phyloP scores from a whole-genome alignment of 2,888 invertebrate species.

The Elegia similella region DNA sequence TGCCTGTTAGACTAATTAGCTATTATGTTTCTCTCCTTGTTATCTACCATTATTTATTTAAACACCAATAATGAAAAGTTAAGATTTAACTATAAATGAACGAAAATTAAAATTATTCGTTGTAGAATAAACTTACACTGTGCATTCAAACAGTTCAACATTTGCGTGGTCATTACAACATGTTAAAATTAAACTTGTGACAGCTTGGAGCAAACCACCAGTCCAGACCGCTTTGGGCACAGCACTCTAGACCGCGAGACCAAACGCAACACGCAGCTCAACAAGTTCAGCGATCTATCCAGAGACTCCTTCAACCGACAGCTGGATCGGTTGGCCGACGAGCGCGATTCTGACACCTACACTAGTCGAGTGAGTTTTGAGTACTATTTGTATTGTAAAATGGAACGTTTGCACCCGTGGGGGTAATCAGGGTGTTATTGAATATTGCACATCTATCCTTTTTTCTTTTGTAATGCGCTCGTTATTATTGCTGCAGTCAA shows the following conservation, averaged over 20 bases:
- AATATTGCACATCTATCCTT: neutral
- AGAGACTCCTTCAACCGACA: constrained; percentile 70
- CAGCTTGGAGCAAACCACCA: constrained; percentile 22
- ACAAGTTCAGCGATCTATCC: constrained; percentile 75
- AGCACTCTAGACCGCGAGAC: constrained; percentile 83
- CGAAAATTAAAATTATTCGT: too few species aligned
- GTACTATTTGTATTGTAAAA: constrained; percentile 16
- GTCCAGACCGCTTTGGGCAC: constrained; percentile 75
- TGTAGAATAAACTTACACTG: neutral
- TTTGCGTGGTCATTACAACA: constrained; percentile 17
- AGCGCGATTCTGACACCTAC: constrained; percentile 66
- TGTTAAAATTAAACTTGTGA: constrained; percentile 24
- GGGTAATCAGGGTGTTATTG: constrained; percentile 17
- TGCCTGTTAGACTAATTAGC: too few species aligned
- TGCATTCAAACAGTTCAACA: constrained; percentile 5
- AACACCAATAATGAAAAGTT: too few species aligned
- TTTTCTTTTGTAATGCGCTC: neutral
- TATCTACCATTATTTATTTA: too few species aligned
- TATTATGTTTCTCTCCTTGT: too few species aligned
- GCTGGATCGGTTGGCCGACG: constrained; percentile 70
- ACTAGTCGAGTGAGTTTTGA: constrained; percentile 58
- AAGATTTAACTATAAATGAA: too few species aligned
- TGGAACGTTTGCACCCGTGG: constrained; percentile 13
- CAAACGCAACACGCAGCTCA: constrained; percentile 82
- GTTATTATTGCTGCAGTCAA: constrained; percentile 1